These are phyloP conservation scores for Cylas formicarius DNA, from an alignment of 1,140 invertebrate genomes.

Conservation along the genomic window DNA sequence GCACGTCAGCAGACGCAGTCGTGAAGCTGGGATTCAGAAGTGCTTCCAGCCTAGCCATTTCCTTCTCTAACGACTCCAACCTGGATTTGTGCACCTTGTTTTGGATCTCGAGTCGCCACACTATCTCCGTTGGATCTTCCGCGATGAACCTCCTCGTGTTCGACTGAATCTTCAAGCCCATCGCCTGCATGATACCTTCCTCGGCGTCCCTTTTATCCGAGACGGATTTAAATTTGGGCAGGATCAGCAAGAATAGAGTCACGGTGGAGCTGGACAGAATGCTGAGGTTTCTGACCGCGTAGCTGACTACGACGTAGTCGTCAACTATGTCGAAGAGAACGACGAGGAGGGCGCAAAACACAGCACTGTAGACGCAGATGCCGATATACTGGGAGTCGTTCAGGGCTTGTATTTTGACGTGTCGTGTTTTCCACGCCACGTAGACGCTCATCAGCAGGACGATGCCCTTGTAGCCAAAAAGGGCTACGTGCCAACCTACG, in stretches of 20 bases:
- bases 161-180: constrained; percentile 80
- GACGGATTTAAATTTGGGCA: constrained; percentile 71
- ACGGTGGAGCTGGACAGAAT: constrained; percentile 81
- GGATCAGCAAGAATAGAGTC: constrained; percentile 77
- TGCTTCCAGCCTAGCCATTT: constrained; percentile 65
- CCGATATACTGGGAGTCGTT: constrained; percentile 97
- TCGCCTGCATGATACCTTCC: constrained; percentile 77
- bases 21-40: constrained; percentile 9
- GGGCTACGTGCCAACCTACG: constrained; percentile 75
- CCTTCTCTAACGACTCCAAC: constrained; percentile 69
- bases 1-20: too few species aligned
- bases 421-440: constrained; percentile 96
- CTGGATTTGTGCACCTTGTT: constrained; percentile 83
- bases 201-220: constrained; percentile 47
- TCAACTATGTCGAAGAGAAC: constrained; percentile 79
- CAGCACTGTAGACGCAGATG: constrained; percentile 85
- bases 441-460: constrained; percentile 85
- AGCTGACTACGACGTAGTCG: constrained; percentile 75
- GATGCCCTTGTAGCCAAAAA: constrained; percentile 86
- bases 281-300: constrained; percentile 71
- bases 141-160: constrained; percentile 73
- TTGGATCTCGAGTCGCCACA: constrained; percentile 82
- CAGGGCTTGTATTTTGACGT: constrained; percentile 92
- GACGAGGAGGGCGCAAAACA: constrained; percentile 78
- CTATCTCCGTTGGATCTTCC: constrained; percentile 67